Conservation (phyloP, 1,140 invertebrate genomes). For the Diabrotica undecimpunctata region DNA sequence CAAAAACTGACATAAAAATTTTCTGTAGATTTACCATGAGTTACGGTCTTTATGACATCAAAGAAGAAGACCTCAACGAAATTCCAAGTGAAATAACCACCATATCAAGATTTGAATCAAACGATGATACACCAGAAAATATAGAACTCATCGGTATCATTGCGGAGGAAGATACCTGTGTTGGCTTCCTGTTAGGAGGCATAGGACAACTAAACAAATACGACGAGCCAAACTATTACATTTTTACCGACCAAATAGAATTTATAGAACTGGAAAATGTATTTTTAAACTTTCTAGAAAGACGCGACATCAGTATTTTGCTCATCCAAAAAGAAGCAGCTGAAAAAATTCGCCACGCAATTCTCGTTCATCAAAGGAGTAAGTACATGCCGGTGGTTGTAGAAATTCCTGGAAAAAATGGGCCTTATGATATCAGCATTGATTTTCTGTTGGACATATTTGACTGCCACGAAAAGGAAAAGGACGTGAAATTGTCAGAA, state of each 20-base stretch:
- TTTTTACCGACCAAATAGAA: constrained; percentile 18
- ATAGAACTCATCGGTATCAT: constrained; percentile 24
- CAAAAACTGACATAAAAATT: no score
- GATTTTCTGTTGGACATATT: constrained; percentile 7
- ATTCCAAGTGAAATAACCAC: not conserved
- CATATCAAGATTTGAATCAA: not conserved
- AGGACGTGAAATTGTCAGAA: not conserved
- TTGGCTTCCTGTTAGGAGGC: constrained; percentile 28
- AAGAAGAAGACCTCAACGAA: constrained; percentile 8
- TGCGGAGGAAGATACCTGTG: constrained; percentile 33
- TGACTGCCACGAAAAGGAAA: not conserved
- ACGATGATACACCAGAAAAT: not conserved
- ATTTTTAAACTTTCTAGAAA: constrained; percentile 17
- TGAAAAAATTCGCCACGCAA: constrained; percentile 15
- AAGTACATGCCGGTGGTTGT: constrained; percentile 20
- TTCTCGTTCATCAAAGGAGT: constrained; percentile 10
- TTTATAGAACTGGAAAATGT: constrained; percentile 17
- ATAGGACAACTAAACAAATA: constrained; percentile 24
- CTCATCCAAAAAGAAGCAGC: constrained; percentile 28
- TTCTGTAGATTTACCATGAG: not conserved
- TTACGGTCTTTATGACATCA: not conserved
- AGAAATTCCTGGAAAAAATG: constrained; percentile 31
- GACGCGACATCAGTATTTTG: constrained; percentile 23
- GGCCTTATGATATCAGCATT: constrained; percentile 24
- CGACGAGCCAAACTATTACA: constrained; percentile 20